A percentile compares a stretch with the other conserved stretches of the same genome.
These are phyloP conservation scores for Ophiothrix spiculata DNA, from an alignment of 35 echinoderm and acorn worm genomes.

Conservation along the genomic window DNA sequence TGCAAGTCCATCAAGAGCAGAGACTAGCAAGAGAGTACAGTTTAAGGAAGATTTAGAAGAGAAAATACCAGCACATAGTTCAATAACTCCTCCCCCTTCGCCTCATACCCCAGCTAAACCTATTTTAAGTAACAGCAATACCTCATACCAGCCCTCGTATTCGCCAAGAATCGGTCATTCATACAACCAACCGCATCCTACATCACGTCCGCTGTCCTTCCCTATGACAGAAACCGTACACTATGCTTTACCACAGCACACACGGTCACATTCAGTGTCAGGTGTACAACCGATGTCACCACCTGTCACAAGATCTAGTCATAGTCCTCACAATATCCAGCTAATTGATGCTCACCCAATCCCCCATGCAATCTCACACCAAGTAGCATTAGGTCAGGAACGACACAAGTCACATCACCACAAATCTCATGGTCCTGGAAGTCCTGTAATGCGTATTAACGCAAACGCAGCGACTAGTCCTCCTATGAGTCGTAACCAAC, in stretches of 20 bases:
- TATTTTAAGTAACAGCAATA: conserved; percentile 5
- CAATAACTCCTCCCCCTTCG: neutral
- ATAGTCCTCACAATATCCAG: neutral
- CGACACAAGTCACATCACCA: neutral
- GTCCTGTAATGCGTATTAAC: neutral
- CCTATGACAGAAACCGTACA: neutral
- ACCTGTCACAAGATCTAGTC: neutral
- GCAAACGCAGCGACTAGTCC: neutral
- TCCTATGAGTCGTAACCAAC: neutral
- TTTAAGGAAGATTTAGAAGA: conserved; percentile 65
- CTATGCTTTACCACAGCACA: neutral
- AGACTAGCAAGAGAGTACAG: conserved; percentile 46
- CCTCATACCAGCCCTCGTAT: neutral
- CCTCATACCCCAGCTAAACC: conserved; percentile 3
- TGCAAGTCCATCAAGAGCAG: conserved; percentile 23
- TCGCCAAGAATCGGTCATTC: neutral
- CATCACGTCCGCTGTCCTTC: neutral
- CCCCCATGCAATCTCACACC: neutral
- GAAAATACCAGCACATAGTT: conserved; percentile 41
- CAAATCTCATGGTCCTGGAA: neutral
- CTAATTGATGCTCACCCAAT: neutral
- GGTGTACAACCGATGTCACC: neutral
- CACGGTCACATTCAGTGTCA: neutral
- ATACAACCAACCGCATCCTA: neutral
- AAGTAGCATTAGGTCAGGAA: neutral